Conservation (phyloP, 2,888 invertebrate genomes). For the Eledona agricola region DNA sequence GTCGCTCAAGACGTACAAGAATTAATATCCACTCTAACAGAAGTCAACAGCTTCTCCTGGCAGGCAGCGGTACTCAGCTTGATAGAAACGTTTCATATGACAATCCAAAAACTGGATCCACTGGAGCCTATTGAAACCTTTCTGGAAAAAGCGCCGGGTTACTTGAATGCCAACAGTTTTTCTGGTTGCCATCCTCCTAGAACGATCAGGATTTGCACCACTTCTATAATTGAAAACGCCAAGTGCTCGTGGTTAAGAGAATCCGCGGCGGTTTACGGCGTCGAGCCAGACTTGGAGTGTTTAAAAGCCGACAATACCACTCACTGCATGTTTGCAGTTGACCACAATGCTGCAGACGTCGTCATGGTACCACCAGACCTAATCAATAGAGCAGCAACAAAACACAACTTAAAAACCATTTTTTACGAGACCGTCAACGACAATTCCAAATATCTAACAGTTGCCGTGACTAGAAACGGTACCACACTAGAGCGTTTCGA, state of each 20-base stretch:
- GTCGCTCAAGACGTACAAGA: conserved; percentile 65
- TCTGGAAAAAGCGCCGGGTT: conserved; percentile 69
- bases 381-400: conserved; percentile 72
- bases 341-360: conserved; percentile 73
- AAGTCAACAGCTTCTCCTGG: conserved; percentile 63
- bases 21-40: conserved; percentile 63
- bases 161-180: conserved; percentile 73
- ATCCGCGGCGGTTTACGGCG: conserved; percentile 76
- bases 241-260: conserved; percentile 85
- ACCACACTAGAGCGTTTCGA: conserved; percentile 67
- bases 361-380: conserved; percentile 77
- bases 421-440: conserved; percentile 71
- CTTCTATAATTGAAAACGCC: conserved; percentile 72
- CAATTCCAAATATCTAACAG: conserved; percentile 70
- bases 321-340: conserved; percentile 75
- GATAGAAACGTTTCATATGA: conserved; percentile 68
- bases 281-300: conserved; percentile 84
- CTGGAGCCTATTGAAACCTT: conserved; percentile 74
- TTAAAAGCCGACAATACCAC: conserved; percentile 67
- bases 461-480: conserved; percentile 73
- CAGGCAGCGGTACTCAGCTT: conserved; percentile 69
- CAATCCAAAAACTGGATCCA: conserved; percentile 66
- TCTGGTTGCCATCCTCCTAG: conserved; percentile 75
- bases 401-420: conserved; percentile 67
- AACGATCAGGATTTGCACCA: conserved; percentile 71